These are phyloP conservation scores for Poecilia picta DNA, from an alignment of 2,797 vertebrate species.

Conservation along the genomic window DNA sequence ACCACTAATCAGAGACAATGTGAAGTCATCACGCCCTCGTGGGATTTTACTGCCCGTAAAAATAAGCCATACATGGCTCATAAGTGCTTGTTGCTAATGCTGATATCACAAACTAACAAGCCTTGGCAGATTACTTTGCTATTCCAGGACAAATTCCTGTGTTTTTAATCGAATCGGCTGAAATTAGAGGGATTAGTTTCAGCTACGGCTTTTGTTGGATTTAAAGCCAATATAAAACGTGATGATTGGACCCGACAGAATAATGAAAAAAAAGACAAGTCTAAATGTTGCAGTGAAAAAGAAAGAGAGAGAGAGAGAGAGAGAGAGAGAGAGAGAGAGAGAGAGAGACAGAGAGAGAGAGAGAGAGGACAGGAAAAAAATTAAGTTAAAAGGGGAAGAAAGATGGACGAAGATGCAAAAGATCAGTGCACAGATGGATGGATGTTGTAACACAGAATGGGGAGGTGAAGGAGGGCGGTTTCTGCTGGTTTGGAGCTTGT, in stretches of 20 bases:
- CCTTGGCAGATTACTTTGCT: slow-evolving; percentile 42
- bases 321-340: not conserved
- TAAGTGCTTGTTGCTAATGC: slow-evolving; percentile 61
- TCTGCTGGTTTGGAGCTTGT: slow-evolving; percentile 59
- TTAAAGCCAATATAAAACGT: slow-evolving; percentile 4
- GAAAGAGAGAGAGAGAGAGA: not conserved
- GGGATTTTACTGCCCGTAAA: slow-evolving; percentile 76
- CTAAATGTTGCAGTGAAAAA: not conserved
- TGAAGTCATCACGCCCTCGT: slow-evolving; percentile 77
- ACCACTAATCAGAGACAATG: slow-evolving; percentile 73
- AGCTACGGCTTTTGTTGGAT: not conserved
- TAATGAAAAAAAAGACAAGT: not conserved
- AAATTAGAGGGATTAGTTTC: slow-evolving; percentile 3
- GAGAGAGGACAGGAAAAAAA: not conserved
- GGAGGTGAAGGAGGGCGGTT: slow-evolving; percentile 68
- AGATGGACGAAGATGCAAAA: not conserved
- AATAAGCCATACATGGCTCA: slow-evolving; percentile 62
- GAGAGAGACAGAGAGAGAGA: not conserved
- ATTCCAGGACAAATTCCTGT: slow-evolving; percentile 17
- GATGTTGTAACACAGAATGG: slow-evolving; percentile 68
- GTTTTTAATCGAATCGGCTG: not conserved
- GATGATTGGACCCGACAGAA: slow-evolving; percentile 4
- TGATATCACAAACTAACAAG: slow-evolving; percentile 59
- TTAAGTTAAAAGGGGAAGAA: not conserved
- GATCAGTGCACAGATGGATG: slow-evolving; percentile 74